Evolutionary conservation across 2,113 vertebrate species (phyloP), one percentile per base, ranked within the genome.

Genomic region (Apteryx owenii): DNA sequence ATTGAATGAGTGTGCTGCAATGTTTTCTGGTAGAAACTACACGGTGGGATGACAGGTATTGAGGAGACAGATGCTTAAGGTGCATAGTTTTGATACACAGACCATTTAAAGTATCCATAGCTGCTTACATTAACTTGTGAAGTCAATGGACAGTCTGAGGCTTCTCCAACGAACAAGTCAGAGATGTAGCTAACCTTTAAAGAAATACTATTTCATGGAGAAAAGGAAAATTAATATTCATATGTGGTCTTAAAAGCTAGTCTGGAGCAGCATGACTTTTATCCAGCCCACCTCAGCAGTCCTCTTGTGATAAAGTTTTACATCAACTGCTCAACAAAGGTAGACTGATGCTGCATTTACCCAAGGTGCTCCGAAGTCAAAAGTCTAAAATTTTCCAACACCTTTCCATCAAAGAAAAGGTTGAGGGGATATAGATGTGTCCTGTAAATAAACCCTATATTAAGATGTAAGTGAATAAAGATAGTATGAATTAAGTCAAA

Each of bases 191-290:
- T 86, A 48, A 72, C 38, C 25, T 51, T 83, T 68, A 65, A 56
- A 92, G 23, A 80, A 76, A 81, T 4, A 46, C 8, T 62, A 10
- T 44, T 72, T 68, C 31, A 25, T 12, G 33, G 23, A 72, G 17
- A 72, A 44, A 62, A 64, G 26, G 13, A 75, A 87, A 88, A 96
- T 28, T 56, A 73, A 66, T 19, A 83, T 48, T 33, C 19, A 87
- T n/a, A 61, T 13, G 2, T 21, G 9, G 54, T 19, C 31, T 87
- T 93, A 46, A 71, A 87, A 69, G 56, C 20, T 38, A 77, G 16
- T 48, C 44, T 44, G 20, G 8, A 69, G 54, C 29, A 89, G 72
- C 4, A 56, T 12, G 20, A 33, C 13, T 33, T 51, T 76, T 81
- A 70, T 40, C 40, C 46, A 84, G 17, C 46, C n/a, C 4, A 5